Evolutionary conservation across 2,888 invertebrate genomes (phyloP), one percentile per base, ranked within the genome.

Genomic region (Drosophila mercatorum): DNA sequence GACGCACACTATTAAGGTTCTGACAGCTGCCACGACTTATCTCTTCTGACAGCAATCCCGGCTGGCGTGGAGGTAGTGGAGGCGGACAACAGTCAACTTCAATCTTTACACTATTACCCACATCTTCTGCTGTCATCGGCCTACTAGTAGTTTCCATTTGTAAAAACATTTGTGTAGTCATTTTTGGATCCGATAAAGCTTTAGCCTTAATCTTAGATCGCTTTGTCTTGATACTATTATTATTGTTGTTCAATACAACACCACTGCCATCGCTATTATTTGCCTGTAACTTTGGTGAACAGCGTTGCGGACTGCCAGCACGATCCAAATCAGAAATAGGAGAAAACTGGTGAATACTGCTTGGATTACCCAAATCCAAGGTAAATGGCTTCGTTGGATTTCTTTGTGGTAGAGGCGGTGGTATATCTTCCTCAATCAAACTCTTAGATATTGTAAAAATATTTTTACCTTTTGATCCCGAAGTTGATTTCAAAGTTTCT

Each of bases 51-150:
- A 93, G 81, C 92, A 93, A 92, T 60, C 93, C 93, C 12, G 94
- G 93, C 86, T 94, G 94, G 81, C 95, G 93, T 28, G 95, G 95
- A 65, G 95, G 95, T 83, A 95, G 92, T 36, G 95, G 95, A 78
- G 95, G 95, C 65, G 94, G 94, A 80, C 91, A 80, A 80, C 81
- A 80, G 28, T 86, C 84, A 11, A 74, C 66, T 51, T 81, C 88
- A 5, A 84, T 41, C 0, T 34, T 57, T 28, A 64, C 69, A 11
- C 41, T 51, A 44, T 61, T 58, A 10, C 76, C 56, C 0, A 64
- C 34, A 43, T 67, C 63, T 40, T 53, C 63, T 28, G 67, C 40
- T 12, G 69, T 67, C 51, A 47, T 83, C 69, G 88, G 85, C 8
- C 74, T 89, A 47, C 77, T 74, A 8, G 76, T 78, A 55, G 88